These are phyloP conservation scores for Epizoanthus rinbou DNA, from an alignment of 92 coral and sea anemone species.

Conservation along the genomic window DNA sequence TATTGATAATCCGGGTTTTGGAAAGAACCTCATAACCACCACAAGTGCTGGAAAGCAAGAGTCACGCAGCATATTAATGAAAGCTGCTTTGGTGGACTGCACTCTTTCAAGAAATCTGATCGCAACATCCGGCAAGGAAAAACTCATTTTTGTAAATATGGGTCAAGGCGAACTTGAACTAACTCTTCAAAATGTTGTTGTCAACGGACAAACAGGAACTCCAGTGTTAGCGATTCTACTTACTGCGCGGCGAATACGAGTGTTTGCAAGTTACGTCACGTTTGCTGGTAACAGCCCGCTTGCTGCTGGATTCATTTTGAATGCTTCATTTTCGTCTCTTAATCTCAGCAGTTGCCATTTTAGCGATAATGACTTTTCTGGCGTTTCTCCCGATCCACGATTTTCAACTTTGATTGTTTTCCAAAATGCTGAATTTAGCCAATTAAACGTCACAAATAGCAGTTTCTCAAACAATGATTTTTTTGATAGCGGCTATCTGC, in stretches of 20 bases:
- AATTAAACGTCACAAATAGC: neutral
- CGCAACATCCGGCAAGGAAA: conserved; percentile 3
- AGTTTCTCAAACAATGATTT: neutral
- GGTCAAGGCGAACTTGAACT: neutral
- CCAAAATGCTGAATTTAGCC: neutral
- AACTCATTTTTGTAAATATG: neutral
- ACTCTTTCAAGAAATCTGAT: neutral
- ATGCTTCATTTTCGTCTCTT: neutral
- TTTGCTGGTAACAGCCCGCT: neutral
- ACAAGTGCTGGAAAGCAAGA: neutral
- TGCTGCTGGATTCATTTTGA: neutral
- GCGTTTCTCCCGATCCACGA: neutral
- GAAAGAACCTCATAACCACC: neutral
- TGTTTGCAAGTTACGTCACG: neutral
- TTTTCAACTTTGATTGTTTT: neutral
- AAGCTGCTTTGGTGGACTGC: neutral
- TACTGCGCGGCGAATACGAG: neutral
- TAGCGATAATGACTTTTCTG: neutral
- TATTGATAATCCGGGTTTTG: neutral
- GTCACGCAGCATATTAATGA: neutral
- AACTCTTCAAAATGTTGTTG: neutral
- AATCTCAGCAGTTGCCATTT: neutral
- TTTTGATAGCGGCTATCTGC: neutral
- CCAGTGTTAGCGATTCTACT: neutral
- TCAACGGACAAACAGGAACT: neutral